These are phyloP conservation scores for Dendrolimus punctatus DNA, from an alignment of 1,140 invertebrate genomes.

Conservation along the genomic window DNA sequence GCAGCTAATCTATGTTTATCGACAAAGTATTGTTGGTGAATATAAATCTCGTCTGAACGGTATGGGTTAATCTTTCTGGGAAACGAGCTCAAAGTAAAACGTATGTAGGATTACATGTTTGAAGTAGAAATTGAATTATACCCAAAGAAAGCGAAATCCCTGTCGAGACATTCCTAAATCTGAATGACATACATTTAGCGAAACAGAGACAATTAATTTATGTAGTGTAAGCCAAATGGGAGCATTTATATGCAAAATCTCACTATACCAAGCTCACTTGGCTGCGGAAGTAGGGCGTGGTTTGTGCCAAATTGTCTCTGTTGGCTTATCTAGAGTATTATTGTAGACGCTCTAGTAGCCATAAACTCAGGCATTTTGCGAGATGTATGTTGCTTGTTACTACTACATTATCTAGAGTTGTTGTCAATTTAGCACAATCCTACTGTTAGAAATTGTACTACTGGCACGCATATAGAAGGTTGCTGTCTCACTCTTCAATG, in stretches of 20 bases:
- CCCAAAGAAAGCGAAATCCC: conserved; percentile 19
- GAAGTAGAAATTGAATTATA: conserved; percentile 3
- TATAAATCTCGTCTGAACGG: no score
- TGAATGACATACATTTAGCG: conserved; percentile 36
- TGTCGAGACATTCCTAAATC: conserved; percentile 18
- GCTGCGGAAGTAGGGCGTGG: conserved; percentile 54
- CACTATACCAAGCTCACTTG: conserved; percentile 51
- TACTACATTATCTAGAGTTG: conserved; percentile 16
- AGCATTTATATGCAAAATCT: conserved; percentile 68
- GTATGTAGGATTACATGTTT: not conserved
- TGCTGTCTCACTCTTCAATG: no score
- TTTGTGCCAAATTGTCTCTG: conserved; percentile 68
- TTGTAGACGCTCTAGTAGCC: conserved; percentile 41
- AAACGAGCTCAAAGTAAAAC: conserved; percentile 1
- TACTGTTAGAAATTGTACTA: no score
- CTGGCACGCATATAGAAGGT: no score
- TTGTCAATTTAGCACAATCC: conserved; percentile 9
- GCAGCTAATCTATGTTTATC: no score
- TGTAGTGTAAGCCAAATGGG: conserved; percentile 59
- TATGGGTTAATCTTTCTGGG: not conserved
- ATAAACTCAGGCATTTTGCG: conserved; percentile 58
- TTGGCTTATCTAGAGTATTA: conserved; percentile 65
- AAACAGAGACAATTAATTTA: conserved; percentile 63
- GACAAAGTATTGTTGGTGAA: no score
- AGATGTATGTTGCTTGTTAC: conserved; percentile 38